A percentile compares a stretch with the other conserved stretches of the same genome.
Conservation (phyloP, 1,140 invertebrate genomes). For the Coenobita brevimanus region DNA sequence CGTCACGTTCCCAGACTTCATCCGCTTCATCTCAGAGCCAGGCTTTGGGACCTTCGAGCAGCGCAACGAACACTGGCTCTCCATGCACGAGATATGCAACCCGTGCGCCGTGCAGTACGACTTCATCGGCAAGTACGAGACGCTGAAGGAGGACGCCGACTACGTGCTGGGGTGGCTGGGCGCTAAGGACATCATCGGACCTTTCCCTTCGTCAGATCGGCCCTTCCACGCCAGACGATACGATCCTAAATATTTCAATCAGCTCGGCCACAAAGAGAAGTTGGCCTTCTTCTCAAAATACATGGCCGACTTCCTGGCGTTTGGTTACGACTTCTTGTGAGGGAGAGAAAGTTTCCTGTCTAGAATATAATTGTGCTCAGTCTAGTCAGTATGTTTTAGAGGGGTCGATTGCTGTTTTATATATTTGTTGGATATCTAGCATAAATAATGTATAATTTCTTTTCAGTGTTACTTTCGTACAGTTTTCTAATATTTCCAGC, state of each 20-base stretch:
- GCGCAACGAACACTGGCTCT: constrained; percentile 57
- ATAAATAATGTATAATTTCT: too few relatives aligned
- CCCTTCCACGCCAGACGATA: constrained; percentile 34
- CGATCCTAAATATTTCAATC: constrained; percentile 45
- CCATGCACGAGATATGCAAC: constrained; percentile 53
- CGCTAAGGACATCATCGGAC: neutral
- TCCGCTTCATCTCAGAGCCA: constrained; percentile 50
- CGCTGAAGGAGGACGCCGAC: constrained; percentile 45
- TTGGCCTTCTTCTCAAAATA: constrained; percentile 42
- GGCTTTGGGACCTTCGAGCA: constrained; percentile 35
- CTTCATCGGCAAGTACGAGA: constrained; percentile 60
- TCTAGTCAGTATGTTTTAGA: too few relatives aligned
- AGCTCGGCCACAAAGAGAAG: constrained; percentile 26
- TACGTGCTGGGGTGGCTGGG: constrained; percentile 52
- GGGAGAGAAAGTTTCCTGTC: neutral
- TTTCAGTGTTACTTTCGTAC: too few relatives aligned
- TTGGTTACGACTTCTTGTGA: constrained; percentile 39
- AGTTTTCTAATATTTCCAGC: too few relatives aligned
- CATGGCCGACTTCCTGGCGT: constrained; percentile 46
- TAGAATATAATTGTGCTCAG: too few relatives aligned
- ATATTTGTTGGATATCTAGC: too few relatives aligned
- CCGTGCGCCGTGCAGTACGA: constrained; percentile 55
- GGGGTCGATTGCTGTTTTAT: too few relatives aligned
- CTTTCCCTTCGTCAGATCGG: constrained; percentile 22
- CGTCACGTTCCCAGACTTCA: constrained; percentile 53